Base-by-base conservation (phyloP, 2,888 invertebrate species). In the Cryptus viduatorius region DNA sequence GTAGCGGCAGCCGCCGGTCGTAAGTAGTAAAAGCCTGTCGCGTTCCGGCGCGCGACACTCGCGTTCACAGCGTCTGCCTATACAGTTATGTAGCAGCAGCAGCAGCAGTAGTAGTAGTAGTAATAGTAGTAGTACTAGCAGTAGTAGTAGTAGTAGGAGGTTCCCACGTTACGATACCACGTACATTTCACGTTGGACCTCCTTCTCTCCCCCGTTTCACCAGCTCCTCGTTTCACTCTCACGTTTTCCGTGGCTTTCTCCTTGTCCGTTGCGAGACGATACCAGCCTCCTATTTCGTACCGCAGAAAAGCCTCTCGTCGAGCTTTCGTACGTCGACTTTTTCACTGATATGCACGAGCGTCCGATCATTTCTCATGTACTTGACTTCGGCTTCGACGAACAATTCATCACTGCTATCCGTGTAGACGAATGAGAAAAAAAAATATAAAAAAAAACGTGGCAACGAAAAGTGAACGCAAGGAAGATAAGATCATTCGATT, bases 21-120 rank as follows among this genome's bases (percentile, higher is more conserved):
- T 77, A 67, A 83, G 83, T 86, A 86, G 86, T 82, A 84, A 59
- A 76, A 78, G 76, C 77, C 79, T 79, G 83, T 81, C 69, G 67
- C 80, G 83, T 73, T 79, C 80, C 72, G 77, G 73, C 86, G 78
- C 77, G 67, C 83, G 83, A 79, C 61, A 31, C 82, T 72, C 82
- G 82, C 61, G 44, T 67, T 80, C 82, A 76, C 73, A 37, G 82
- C 71, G 81, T 73, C 71, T 79, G 19, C 42, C 42, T 64, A 53
- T 29, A 53, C 72, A 81, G 82, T 46, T 76, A 77, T 80, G 67
- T 50, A 68, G 76, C 56, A 64, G 81, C 79, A 42, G 67, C 67
- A 81, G 73, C 37, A 71, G 71, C 50, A 37, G 37, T 31, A 44
- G 61, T 79, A 83, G 61, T 79, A 83, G 78, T 75, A 53, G 69